phyloP scores from a whole-genome alignment of 2,888 invertebrate genomes.

The Heliothis peltigera region DNA sequence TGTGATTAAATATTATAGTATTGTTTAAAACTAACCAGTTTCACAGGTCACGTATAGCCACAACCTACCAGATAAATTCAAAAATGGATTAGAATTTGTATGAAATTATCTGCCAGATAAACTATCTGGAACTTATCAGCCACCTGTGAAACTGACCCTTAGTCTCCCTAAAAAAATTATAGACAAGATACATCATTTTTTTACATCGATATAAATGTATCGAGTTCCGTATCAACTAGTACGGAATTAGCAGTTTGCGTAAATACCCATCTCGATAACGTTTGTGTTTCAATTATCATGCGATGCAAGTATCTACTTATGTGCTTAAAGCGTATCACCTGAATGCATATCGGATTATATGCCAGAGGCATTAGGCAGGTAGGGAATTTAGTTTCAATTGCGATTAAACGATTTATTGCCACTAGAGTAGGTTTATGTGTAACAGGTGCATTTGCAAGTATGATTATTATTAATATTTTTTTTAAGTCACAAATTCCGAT shows the following conservation, averaged over 20 bases:
- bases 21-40: too few relatives aligned
- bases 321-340: constrained; percentile 39
- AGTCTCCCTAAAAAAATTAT: background rate
- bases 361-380: constrained; percentile 13
- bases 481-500: too few relatives aligned
- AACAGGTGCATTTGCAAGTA: background rate
- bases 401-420: constrained; percentile 14
- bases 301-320: constrained; percentile 26
- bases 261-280: constrained; percentile 17
- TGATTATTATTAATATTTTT: background rate
- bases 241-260: background rate
- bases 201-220: constrained; percentile 3
- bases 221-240: background rate
- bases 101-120: too few relatives aligned
- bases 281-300: constrained; percentile 52
- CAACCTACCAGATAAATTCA: too few relatives aligned
- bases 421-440: background rate
- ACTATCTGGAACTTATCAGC: too few relatives aligned
- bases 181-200: background rate
- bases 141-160: too few relatives aligned
- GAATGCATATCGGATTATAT: constrained; percentile 36
- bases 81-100: too few relatives aligned
- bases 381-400: constrained; percentile 31
- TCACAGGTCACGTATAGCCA: too few relatives aligned
- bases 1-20: too few relatives aligned